phyloP scores from a whole-genome alignment of 2,797 vertebrate genomes.

The Enteromius trimaculatus region DNA sequence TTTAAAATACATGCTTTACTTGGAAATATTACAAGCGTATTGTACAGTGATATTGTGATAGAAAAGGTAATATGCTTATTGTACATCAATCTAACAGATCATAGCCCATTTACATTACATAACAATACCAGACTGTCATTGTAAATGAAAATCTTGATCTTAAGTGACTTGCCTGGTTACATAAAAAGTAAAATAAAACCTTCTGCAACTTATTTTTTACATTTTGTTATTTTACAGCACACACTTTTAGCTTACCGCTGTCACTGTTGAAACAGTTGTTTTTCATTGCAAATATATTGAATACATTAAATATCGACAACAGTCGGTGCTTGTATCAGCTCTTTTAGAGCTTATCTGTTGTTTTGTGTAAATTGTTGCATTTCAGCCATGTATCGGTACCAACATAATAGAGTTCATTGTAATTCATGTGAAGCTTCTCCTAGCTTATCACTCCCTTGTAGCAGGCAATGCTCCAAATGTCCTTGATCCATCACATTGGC shows the following conservation, averaged over 20 bases:
- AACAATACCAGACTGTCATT: slow-evolving; percentile 13
- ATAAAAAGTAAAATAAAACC: slow-evolving; percentile 31
- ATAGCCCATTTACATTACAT: slow-evolving; percentile 34
- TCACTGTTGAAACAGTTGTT: slow-evolving; percentile 18
- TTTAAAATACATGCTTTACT: slow-evolving; percentile 81
- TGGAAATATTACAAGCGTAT: slow-evolving; percentile 91
- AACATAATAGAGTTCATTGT: slow-evolving; percentile 30
- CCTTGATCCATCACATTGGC: slow-evolving; percentile 16
- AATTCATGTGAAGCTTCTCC: slow-evolving; percentile 26
- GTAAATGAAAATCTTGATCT: slow-evolving; percentile 10
- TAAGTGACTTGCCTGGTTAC: slow-evolving; percentile 11
- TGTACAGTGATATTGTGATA: slow-evolving; percentile 88
- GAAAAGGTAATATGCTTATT: slow-evolving; percentile 75
- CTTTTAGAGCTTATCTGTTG: slow-evolving; percentile 14
- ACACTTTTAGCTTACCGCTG: slow-evolving; percentile 6
- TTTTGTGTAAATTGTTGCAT: slow-evolving; percentile 43
- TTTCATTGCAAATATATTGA: slow-evolving; percentile 25
- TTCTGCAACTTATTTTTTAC: slow-evolving; percentile 18
- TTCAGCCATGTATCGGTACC: slow-evolving; percentile 2
- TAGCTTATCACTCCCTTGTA: background rate
- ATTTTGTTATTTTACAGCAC: slow-evolving; percentile 15
- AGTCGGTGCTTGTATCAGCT: slow-evolving; percentile 30
- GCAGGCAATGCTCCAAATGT: slow-evolving; percentile 14
- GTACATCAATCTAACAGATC: slow-evolving; percentile 60
- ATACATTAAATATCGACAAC: slow-evolving; percentile 4